phyloP scores from a whole-genome alignment of 2,113 vertebrate genomes.

The Passer domesticus region DNA sequence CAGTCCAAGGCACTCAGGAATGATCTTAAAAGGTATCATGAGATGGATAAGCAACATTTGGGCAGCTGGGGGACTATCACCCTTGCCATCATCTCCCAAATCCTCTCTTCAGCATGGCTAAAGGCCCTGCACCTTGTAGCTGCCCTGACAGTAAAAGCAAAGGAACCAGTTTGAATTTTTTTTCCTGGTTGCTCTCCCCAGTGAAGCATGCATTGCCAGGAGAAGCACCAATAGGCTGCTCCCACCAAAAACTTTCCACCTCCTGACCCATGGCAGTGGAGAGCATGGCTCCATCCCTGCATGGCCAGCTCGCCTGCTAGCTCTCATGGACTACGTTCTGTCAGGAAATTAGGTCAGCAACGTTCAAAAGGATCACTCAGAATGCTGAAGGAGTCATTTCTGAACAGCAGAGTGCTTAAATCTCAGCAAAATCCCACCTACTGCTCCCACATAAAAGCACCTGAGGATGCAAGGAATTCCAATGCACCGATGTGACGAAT shows the following conservation, averaged over 20 bases:
- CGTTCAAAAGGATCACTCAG: background rate
- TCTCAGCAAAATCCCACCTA: background rate
- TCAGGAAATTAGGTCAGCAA: background rate
- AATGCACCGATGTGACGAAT: background rate
- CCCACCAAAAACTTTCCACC: background rate
- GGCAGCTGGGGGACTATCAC: background rate
- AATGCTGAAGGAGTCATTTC: background rate
- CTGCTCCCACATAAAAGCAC: background rate
- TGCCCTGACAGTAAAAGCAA: background rate
- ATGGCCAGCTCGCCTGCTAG: rapidly evolving
- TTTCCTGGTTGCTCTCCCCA: background rate
- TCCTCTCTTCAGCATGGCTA: background rate
- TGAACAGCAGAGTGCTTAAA: background rate
- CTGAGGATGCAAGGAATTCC: background rate
- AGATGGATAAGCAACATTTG: background rate
- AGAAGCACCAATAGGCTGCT: background rate
- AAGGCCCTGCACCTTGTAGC: background rate
- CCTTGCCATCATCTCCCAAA: background rate
- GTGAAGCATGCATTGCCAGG: background rate
- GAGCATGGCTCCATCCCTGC: background rate
- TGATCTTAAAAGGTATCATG: background rate
- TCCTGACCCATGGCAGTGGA: background rate
- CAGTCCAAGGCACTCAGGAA: background rate
- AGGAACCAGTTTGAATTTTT: background rate
- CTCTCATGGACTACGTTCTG: background rate